Conservation (phyloP, 2,888 invertebrate genomes). For the Mythimna ferrago region DNA sequence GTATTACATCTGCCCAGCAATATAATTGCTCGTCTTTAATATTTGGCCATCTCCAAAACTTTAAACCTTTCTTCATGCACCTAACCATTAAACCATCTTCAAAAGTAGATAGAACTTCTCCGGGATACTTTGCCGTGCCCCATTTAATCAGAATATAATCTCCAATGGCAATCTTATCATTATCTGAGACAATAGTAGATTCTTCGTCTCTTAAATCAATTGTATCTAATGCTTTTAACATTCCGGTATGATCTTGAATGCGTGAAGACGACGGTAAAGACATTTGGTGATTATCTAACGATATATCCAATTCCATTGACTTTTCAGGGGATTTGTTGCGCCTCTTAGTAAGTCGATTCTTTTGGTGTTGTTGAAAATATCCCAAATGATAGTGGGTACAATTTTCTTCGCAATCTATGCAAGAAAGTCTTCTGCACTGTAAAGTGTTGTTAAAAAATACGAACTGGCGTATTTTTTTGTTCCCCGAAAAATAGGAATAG, state of each 20-base stretch:
- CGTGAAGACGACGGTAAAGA: conserved; percentile 5
- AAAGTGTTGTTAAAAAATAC: neutral
- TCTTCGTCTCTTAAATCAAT: conserved; percentile 5
- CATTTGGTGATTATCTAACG: too few relatives aligned
- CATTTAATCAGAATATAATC: conserved; percentile 3
- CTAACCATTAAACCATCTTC: conserved; percentile 4
- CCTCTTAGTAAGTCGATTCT: conserved; percentile 4
- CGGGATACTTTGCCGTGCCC: neutral
- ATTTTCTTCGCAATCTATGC: neutral
- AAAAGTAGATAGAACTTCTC: conserved; percentile 3
- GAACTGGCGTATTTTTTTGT: conserved; percentile 9
- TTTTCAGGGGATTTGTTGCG: neutral
- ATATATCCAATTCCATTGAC: neutral
- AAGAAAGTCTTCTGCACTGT: conserved; percentile 5
- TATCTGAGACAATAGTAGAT: conserved; percentile 6
- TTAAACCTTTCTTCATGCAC: conserved; percentile 1
- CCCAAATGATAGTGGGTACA: conserved; percentile 3
- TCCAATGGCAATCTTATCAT: conserved; percentile 2
- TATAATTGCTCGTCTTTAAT: conserved; percentile 1
- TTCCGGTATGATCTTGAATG: conserved; percentile 3
- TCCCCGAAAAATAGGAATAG: conserved; percentile 8
- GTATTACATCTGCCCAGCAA: neutral
- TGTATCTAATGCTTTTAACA: conserved; percentile 7
- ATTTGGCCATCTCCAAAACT: conserved; percentile 12
- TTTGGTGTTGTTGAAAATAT: neutral